Percentiles rank a stretch among this genome's conserved stretches.
Evolutionary conservation across 2,888 invertebrate species (phyloP).

Genomic region (Dusona sp.): DNA sequence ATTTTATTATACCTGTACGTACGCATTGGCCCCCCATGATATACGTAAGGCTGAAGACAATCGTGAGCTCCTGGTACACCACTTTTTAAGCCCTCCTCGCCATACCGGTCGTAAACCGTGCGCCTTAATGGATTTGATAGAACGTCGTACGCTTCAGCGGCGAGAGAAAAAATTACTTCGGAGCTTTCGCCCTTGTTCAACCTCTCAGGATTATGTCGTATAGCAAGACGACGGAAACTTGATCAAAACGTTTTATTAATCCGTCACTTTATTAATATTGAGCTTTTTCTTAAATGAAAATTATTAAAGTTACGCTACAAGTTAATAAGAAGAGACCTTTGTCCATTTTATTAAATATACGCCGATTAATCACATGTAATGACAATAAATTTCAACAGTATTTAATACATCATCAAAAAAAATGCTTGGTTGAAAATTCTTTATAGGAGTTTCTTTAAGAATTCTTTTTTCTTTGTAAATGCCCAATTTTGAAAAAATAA

Average conservation of each 20-base stretch:
- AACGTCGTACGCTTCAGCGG: conserved; percentile 93
- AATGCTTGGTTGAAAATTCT: too few species aligned
- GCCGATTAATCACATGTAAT: too few species aligned
- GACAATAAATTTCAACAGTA: too few species aligned
- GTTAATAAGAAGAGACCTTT: neutral
- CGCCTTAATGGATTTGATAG: conserved; percentile 88
- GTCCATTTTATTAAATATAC: neutral
- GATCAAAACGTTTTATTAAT: conserved; percentile 50
- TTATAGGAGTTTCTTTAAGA: too few species aligned
- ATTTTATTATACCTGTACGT: conserved; percentile 88
- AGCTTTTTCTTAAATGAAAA: neutral
- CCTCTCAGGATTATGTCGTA: conserved; percentile 88
- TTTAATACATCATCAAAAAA: too few species aligned
- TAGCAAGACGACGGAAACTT: conserved; percentile 86
- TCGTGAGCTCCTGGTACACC: conserved; percentile 90
- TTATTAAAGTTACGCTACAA: neutral
- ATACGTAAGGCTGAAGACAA: conserved; percentile 91
- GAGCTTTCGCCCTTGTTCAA: conserved; percentile 76
- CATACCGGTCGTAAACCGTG: conserved; percentile 95
- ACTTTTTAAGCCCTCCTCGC: conserved; percentile 93
- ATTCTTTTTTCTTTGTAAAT: too few species aligned
- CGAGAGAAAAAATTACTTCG: conserved; percentile 85
- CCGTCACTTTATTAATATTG: conserved; percentile 52
- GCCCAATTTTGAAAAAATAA: too few species aligned
- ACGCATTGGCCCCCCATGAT: conserved; percentile 91